Conservation (phyloP, 2,888 invertebrate genomes). For the Meghimatium bilineatum region DNA sequence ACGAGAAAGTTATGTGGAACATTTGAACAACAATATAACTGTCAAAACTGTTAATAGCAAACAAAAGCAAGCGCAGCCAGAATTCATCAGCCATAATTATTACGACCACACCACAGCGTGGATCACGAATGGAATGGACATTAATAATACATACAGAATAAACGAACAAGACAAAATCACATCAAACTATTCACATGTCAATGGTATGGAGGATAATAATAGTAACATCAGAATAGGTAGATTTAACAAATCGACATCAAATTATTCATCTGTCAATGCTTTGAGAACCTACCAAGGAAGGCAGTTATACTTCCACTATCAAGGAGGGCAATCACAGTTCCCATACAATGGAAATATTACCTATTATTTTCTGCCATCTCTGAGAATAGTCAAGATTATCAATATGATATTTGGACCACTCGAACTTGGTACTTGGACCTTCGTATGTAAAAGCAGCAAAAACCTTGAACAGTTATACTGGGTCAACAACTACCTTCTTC, state of each 20-base stretch:
- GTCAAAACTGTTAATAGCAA: not conserved
- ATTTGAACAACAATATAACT: not conserved
- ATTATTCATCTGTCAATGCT: not conserved
- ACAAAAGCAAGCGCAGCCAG: not conserved
- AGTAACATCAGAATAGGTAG: not conserved
- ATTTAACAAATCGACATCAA: not conserved
- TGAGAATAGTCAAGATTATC: not conserved
- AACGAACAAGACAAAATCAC: not conserved
- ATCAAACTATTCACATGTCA: too few species aligned
- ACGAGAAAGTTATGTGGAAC: not conserved
- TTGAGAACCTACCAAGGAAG: not conserved
- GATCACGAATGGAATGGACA: too few species aligned
- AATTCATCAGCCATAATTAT: not conserved
- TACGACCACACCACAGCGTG: too few species aligned
- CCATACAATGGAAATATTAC: constrained; percentile 4
- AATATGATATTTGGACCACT: not conserved
- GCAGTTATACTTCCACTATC: too few species aligned
- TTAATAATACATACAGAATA: not conserved
- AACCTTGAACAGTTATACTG: not conserved
- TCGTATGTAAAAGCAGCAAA: not conserved
- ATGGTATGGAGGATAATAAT: too few species aligned
- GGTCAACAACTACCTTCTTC: not conserved
- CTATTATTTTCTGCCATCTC: not conserved
- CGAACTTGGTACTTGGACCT: not conserved
- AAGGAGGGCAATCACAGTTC: not conserved